Evolutionary conservation across 2,113 vertebrate genomes (phyloP).

Genomic region (Leucosticte australis): DNA sequence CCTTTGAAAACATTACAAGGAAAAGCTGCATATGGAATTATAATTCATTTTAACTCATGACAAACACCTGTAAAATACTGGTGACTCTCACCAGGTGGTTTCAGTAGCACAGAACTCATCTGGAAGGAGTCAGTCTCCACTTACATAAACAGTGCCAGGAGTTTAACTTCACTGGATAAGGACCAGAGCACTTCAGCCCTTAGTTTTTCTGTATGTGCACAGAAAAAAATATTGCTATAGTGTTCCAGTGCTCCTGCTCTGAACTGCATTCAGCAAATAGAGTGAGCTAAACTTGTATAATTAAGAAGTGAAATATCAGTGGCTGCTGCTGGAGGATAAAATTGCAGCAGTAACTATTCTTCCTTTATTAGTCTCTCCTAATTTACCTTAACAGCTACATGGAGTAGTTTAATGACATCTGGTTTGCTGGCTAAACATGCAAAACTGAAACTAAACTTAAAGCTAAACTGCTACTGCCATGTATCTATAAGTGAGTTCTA

Average conservation of each 20-base stretch:
- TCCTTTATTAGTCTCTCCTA: not conserved
- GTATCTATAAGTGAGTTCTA: rapidly evolving
- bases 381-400: not conserved
- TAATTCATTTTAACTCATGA: not conserved
- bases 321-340: not conserved
- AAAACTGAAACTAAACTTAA: not conserved
- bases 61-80: not conserved
- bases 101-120: not conserved
- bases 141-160: not conserved
- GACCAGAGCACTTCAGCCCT: not conserved
- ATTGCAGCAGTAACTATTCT: not conserved
- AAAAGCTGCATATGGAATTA: not conserved
- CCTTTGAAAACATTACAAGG: not conserved
- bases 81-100: not conserved
- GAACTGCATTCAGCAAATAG: not conserved
- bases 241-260: not conserved
- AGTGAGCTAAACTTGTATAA: not conserved
- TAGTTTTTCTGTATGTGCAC: not conserved
- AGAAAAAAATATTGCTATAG: not conserved
- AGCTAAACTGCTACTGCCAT: not conserved
- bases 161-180: not conserved
- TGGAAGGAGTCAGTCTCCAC: not conserved
- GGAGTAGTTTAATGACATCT: not conserved
- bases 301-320: not conserved
- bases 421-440: not conserved